These are phyloP conservation scores for Scaeva pyrastri DNA, from an alignment of 2,888 invertebrate genomes.

Conservation along the genomic window DNA sequence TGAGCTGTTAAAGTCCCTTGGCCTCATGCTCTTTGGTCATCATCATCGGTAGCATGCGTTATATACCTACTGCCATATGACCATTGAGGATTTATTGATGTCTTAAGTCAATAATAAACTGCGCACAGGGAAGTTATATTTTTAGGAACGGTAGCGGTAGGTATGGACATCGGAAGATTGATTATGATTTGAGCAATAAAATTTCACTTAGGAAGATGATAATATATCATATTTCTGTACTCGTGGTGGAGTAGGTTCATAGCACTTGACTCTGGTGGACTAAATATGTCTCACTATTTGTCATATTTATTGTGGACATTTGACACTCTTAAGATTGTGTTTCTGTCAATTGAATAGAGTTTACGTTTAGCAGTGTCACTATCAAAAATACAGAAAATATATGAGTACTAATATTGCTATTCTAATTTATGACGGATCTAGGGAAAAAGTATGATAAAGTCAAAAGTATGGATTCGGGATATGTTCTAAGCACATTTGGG, in stretches of 20 bases:
- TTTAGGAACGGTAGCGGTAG: neutral
- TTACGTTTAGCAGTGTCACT: no score
- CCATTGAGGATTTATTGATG: constrained; percentile 25
- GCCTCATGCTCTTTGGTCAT: neutral
- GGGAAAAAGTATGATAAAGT: no score
- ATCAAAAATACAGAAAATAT: no score
- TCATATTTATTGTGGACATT: neutral
- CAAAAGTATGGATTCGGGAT: no score
- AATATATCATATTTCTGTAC: neutral
- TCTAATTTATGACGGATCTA: no score
- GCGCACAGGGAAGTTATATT: neutral
- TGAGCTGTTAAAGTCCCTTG: neutral
- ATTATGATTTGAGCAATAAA: constrained; percentile 22
- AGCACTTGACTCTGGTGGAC: neutral
- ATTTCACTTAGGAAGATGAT: constrained; percentile 4
- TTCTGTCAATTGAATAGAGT: neutral
- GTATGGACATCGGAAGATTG: constrained; percentile 2
- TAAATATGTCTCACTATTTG: neutral
- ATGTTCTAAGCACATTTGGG: no score
- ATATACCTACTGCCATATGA: neutral
- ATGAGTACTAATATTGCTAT: no score
- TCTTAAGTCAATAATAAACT: neutral
- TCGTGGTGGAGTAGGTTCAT: no score
- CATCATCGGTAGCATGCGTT: neutral
- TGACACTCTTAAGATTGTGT: neutral